Evolutionary conservation across 2,113 vertebrate genomes (phyloP).

Genomic region (Brachyistius frenatus): DNA sequence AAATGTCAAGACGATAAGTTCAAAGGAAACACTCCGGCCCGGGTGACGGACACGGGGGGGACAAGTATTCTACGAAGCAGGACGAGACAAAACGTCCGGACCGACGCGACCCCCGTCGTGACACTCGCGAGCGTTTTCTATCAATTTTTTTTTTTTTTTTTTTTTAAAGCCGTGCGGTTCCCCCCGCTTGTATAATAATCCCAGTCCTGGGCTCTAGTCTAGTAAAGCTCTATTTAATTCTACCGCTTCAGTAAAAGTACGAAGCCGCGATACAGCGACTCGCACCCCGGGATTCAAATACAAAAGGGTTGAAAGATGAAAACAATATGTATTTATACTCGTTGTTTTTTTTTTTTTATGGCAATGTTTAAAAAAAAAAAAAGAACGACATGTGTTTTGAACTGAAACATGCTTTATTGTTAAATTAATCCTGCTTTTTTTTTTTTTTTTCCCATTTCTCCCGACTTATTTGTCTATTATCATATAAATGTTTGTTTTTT

Average conservation of each 20-base stretch:
- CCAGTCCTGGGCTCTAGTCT: slow-evolving; percentile 36
- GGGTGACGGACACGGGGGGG: slow-evolving; percentile 49
- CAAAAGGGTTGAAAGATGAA: slow-evolving; percentile 55
- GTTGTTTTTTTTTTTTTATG: slow-evolving; percentile 66
- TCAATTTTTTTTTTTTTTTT: too few species aligned
- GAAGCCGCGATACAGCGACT: slow-evolving; percentile 49
- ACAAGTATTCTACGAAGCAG: slow-evolving; percentile 16
- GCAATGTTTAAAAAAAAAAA: slow-evolving; percentile 77
- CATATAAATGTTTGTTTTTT: slow-evolving; percentile 23
- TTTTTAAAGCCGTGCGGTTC: background rate
- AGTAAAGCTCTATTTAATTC: slow-evolving; percentile 59
- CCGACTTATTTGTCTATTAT: slow-evolving; percentile 44
- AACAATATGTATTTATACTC: slow-evolving; percentile 78
- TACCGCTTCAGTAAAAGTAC: slow-evolving; percentile 46
- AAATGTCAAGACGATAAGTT: background rate
- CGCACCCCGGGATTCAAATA: slow-evolving; percentile 58
- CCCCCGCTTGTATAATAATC: slow-evolving; percentile 5
- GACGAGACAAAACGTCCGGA: slow-evolving; percentile 5
- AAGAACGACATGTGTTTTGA: slow-evolving; percentile 74
- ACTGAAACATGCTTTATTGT: slow-evolving; percentile 73
- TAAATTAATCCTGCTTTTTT: slow-evolving; percentile 61
- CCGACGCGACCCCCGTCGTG: background rate
- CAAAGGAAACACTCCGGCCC: slow-evolving; percentile 10
- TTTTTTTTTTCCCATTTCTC: slow-evolving; percentile 35
- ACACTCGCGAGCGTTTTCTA: slow-evolving; percentile 15